phyloP scores from a whole-genome alignment of 2,113 vertebrate genomes.

The Hippocampus barbouri region DNA sequence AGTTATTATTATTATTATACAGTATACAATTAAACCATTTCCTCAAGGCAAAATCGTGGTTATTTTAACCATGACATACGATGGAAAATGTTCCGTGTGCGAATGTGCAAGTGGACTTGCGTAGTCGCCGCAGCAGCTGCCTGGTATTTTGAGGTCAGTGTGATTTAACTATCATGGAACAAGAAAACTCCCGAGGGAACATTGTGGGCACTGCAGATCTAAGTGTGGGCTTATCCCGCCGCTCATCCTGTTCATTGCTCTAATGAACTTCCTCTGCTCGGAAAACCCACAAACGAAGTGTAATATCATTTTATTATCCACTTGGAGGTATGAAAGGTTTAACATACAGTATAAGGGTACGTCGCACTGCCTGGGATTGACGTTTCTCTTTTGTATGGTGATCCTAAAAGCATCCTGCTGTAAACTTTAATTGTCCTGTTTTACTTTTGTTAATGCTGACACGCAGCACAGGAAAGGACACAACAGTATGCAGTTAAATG shows the following conservation, averaged over 20 bases:
- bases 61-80: conserved; percentile 25
- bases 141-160: conserved; percentile 60
- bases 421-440: background rate
- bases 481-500: conserved; percentile 1
- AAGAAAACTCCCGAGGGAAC: conserved; percentile 55
- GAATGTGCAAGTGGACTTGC: conserved; percentile 23
- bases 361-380: background rate
- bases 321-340: conserved; percentile 15
- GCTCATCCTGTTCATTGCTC: conserved; percentile 40
- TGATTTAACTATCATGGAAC: conserved; percentile 61
- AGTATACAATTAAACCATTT: conserved; percentile 35
- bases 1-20: background rate
- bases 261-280: conserved; percentile 36
- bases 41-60: conserved; percentile 26
- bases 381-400: background rate
- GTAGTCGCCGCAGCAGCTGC: conserved; percentile 56
- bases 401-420: background rate
- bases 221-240: conserved; percentile 33
- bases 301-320: conserved; percentile 15
- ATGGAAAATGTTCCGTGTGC: conserved; percentile 43
- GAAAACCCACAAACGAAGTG: conserved; percentile 33
- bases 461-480: background rate
- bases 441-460: background rate
- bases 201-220: conserved; percentile 35
- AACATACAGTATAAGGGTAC: background rate